phyloP scores from a whole-genome alignment of 2,113 vertebrate genomes.

The Chloebia gouldiae region DNA sequence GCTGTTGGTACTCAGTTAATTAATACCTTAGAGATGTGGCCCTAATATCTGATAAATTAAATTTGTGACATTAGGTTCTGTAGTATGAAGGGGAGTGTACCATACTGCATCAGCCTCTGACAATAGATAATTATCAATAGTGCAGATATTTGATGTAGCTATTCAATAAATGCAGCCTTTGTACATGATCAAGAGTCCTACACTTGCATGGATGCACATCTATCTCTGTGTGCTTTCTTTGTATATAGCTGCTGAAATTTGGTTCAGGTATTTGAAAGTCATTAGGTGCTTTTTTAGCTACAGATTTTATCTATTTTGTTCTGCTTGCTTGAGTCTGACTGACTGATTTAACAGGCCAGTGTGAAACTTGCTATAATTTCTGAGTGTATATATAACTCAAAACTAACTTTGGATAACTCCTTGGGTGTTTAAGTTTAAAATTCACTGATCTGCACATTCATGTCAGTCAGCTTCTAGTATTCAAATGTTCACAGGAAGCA shows the following conservation, averaged over 20 bases:
- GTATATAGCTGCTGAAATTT: not conserved
- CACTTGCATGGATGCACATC: not conserved
- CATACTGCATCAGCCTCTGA: not conserved
- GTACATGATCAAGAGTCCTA: not conserved
- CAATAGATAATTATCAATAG: not conserved
- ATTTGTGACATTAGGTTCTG: not conserved
- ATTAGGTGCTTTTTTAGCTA: not conserved
- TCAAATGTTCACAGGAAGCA: not conserved
- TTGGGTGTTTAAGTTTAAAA: not conserved
- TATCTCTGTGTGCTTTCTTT: not conserved
- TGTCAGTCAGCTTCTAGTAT: not conserved
- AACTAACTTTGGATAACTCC: not conserved
- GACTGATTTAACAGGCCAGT: not conserved
- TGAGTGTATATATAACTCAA: not conserved
- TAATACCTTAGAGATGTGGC: slow-evolving; percentile 7
- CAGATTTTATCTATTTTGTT: not conserved
- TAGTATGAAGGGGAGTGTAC: not conserved
- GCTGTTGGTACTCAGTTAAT: slow-evolving; percentile 14
- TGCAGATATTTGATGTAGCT: not conserved
- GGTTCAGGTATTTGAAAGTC: not conserved
- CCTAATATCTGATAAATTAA: slow-evolving; percentile 9
- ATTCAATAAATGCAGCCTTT: not conserved
- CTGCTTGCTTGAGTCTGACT: not conserved
- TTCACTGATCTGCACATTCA: not conserved
- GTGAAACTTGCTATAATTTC: not conserved